Evolutionary conservation across 2,113 vertebrate species (phyloP), one percentile per base, ranked within the genome.

Genomic region (Anarrhichthys ocellatus): DNA sequence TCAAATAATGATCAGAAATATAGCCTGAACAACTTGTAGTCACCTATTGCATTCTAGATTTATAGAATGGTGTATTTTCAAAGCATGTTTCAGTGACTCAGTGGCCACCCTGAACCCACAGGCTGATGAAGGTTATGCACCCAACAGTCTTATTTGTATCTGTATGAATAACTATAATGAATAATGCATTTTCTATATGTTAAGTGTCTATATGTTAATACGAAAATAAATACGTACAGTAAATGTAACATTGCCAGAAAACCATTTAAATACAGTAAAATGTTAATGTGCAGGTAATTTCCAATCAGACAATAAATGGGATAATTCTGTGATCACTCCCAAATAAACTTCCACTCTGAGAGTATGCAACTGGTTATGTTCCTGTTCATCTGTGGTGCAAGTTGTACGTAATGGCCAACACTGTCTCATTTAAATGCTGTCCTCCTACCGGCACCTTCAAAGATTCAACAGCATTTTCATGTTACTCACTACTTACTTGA

Each of bases 401-500:
- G 10, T 56, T 63, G 0, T n/a, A 34, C 22, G 20, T 22, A 50
- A 50, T 32, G 42, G 17, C 4, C 38, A 46, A 0, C 15, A 46
- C 52, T 9, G 1, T 27, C 20, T 38, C 22, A 13, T 11, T 20
- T 9, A 56, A 34, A 10, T 56, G 29, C 3, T 38, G 8, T 13
- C 54, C 24, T 29, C 40, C 29, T 17, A 58, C 52, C 34, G 17
- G 5, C 59, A 24, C 20, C 24, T 20, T 29, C 44, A 52, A 15
- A 52, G 6, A 58, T 0, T 50, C 3, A 5, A 20, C n/a, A 42
- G 14, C 11, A 11, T 58, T 15, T 64, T 34, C 9, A n/a, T 24
- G 2, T 22, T n/a, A 48, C 22, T 56, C 3, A 11, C 13, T 63
- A 88, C 92, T 18, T 88, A 98, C 97, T 93, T 97, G 96, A 75